Evolutionary conservation across 2,113 vertebrate genomes (phyloP).

Genomic region (Phalacrocorax brasilianus): DNA sequence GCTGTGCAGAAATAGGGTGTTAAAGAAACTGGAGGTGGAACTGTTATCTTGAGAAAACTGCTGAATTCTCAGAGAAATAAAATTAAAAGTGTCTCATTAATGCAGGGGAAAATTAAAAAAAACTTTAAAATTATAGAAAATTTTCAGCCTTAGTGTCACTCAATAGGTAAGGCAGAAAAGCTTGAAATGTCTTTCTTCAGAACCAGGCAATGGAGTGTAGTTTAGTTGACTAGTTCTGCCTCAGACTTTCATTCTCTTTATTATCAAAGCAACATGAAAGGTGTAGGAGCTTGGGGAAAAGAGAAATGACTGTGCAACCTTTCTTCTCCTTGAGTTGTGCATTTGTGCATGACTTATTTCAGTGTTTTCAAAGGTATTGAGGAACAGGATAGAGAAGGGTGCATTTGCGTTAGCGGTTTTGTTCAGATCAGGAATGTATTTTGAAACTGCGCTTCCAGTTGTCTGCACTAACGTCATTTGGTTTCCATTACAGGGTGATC

Average conservation of each 20-base stretch:
- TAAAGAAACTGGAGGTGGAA: background rate
- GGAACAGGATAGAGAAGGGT: background rate
- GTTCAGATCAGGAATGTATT: background rate
- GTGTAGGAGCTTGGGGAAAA: background rate
- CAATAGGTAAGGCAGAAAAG: background rate
- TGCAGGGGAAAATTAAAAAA: background rate
- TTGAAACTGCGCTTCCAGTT: background rate
- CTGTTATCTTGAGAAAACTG: background rate
- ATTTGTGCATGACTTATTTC: background rate
- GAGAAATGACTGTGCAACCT: background rate
- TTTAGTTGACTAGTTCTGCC: constrained; percentile 5
- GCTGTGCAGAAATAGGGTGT: background rate
- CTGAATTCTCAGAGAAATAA: background rate
- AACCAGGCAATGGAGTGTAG: background rate
- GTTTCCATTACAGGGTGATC: background rate
- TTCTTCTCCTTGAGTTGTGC: background rate
- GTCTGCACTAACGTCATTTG: background rate
- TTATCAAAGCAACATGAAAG: background rate
- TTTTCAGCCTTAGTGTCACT: background rate
- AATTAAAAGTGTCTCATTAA: background rate
- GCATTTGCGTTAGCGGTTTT: background rate
- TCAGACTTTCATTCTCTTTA: background rate
- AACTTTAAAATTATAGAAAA: background rate
- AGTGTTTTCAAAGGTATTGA: background rate
- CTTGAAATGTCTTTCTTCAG: background rate